phyloP scores from a whole-genome alignment of 2,888 invertebrate genomes.

The Morpho helenor region DNA sequence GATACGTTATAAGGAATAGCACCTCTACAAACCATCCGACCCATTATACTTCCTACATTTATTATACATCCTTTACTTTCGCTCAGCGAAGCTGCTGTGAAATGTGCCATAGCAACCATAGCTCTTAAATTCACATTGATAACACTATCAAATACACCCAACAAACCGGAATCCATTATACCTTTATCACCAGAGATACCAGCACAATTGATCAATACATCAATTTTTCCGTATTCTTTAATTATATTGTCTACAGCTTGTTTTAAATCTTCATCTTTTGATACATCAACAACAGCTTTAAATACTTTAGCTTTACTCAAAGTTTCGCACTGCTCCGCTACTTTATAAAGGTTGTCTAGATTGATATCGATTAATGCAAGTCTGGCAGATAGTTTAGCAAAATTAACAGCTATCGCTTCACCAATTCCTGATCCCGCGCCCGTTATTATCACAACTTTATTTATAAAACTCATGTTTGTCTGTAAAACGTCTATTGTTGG shows the following conservation, averaged over 20 bases:
- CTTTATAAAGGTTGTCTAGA: background rate
- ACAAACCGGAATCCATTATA: too few species aligned
- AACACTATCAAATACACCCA: too few species aligned
- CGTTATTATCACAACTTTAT: slow-evolving; percentile 4
- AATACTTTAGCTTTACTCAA: slow-evolving; percentile 5
- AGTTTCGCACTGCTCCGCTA: slow-evolving; percentile 9
- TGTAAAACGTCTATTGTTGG: too few species aligned
- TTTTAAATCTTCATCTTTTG: slow-evolving; percentile 3
- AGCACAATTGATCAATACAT: slow-evolving; percentile 11
- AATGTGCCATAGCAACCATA: too few species aligned
- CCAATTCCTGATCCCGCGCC: too few species aligned
- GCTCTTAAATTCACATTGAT: too few species aligned
- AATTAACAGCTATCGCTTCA: background rate
- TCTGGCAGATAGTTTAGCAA: slow-evolving; percentile 1
- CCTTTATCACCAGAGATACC: background rate
- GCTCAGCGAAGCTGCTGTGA: too few species aligned
- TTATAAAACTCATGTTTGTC: background rate
- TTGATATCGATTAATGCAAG: background rate
- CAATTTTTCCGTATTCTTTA: slow-evolving; percentile 3
- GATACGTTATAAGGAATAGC: too few species aligned
- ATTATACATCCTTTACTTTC: too few species aligned
- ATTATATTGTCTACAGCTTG: slow-evolving; percentile 2
- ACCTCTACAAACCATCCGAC: too few species aligned
- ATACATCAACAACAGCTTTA: slow-evolving; percentile 1
- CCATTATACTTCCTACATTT: too few species aligned